These are phyloP conservation scores for Yponomeuta evonymella DNA, from an alignment of 2,888 invertebrate genomes.

Conservation along the genomic window DNA sequence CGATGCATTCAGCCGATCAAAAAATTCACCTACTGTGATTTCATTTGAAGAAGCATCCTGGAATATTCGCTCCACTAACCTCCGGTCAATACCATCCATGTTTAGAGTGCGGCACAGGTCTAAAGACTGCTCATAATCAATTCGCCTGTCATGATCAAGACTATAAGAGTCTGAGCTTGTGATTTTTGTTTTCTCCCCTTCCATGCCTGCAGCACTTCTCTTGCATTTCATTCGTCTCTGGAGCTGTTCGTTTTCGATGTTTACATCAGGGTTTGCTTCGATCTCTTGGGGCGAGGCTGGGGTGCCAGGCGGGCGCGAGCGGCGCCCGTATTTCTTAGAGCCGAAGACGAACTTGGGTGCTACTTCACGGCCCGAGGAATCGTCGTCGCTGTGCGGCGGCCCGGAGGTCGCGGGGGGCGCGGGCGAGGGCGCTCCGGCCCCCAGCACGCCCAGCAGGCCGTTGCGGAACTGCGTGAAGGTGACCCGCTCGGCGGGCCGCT, in stretches of 20 bases:
- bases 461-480: slow-evolving; percentile 87
- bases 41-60: slow-evolving; percentile 39
- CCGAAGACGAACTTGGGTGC: slow-evolving; percentile 84
- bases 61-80: slow-evolving; percentile 53
- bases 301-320: slow-evolving; percentile 77
- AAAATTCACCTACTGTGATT: slow-evolving; percentile 66
- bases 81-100: slow-evolving; percentile 54
- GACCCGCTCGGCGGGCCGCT: slow-evolving; percentile 60
- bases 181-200: slow-evolving; percentile 29
- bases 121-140: slow-evolving; percentile 51
- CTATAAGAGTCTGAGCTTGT: slow-evolving; percentile 30
- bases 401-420: slow-evolving; percentile 29
- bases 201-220: slow-evolving; percentile 52
- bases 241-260: slow-evolving; percentile 31
- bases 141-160: slow-evolving; percentile 52
- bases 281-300: slow-evolving; percentile 20
- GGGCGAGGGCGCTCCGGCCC: slow-evolving; percentile 42
- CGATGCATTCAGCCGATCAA: slow-evolving; percentile 53
- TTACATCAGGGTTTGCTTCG: slow-evolving; percentile 26
- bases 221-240: slow-evolving; percentile 43
- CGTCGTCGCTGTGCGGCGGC: slow-evolving; percentile 55
- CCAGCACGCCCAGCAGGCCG: slow-evolving; percentile 82
- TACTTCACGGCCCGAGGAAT: slow-evolving; percentile 81
- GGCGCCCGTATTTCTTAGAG: slow-evolving; percentile 84
- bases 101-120: slow-evolving; percentile 53